Base-by-base conservation (phyloP, 2,888 invertebrate species). In the Scaptodrosophila latifasciaeformis region DNA sequence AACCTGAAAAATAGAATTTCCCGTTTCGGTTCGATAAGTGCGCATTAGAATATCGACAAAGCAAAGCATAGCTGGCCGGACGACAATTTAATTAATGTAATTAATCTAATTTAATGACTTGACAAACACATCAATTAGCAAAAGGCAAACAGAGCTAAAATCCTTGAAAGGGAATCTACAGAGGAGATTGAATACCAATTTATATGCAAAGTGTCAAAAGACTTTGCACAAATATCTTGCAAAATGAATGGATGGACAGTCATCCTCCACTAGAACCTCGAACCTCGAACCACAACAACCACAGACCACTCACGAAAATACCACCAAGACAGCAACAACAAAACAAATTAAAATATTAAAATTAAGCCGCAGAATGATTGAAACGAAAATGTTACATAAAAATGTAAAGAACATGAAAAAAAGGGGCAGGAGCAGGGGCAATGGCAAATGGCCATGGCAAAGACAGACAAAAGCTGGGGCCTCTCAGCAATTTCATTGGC, bases 281-380 rank as follows among this genome's bases (percentile, higher is more conserved):
- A 49, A 42, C 30, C 54, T 31, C 9, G 24, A 57, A 43, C 49
- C 42, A 19, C 47, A 31, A 40, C 53, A 39, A 35, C 65, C 61
- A 51, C 50, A 47, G 51, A 24, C 24, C 4, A 24, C 24, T 24
- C 24, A 24, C 24, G 17, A 13, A 18, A 13, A 5, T 17, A 9
- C 21, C 40, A 31, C 21, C 19, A 31, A 12, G 3, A 10, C 49
- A 52, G 37, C 49, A 49, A 27, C 56, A 50, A 31, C 44, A 61
- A 69, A 75, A 70, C 77, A 76, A 78, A 78, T 82, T 81, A 76
- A 82, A 75, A 82, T 82, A 78, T 82, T 81, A 82, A 81, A 81
- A 81, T 76, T 70, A 76, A 81, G 80, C 78, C 68, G 58, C 70
- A 80, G 74, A 72, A 70, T 80, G 70, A 77, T 77, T 80, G 77